Base-by-base conservation (phyloP, 2,113 vertebrate species). In the Perca flavescens region DNA sequence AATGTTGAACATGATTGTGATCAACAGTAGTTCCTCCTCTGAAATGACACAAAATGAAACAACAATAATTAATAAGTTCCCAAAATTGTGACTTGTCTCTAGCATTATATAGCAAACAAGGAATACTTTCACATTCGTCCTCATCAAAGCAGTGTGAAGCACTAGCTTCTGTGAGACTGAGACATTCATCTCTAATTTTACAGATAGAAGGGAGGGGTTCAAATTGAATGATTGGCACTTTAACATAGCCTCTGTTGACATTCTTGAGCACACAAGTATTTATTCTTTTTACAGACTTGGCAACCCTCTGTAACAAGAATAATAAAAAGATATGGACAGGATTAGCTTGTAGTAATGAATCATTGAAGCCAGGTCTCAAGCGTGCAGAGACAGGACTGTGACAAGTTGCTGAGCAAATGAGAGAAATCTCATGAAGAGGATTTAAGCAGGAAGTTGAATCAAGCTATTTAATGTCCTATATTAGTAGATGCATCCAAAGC, bases 1-100 rank as follows among this genome's bases (percentile, higher is more conserved):
- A 76, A 53, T 58, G 13, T 65, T 80, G 14, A 60, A 78, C 68
- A 62, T 34, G 19, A 19, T 54, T 63, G 22, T 13, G n/a, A 75
- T 62, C 17, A 57, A 25, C 80, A 52, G 25, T 2, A 47, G 54
- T 40, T 72, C 11, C 12, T 58, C 14, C 2, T 63, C 8, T 47
- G 16, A 76, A 56, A 40, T 15, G 19, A 22, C 56, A 15, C 14
- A 3, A 12, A 43, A 56, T 10, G 15, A 4, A 68, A 49, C 4
- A n/a, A 19, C 11, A 5, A 16, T 22, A 58, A 74, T 73, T 69
- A 56, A 74, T 49, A 47, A 80, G 12, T 34, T 21, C 31, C 46
- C 3, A 15, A 15, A 47, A 47, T 36, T 46, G 10, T 31, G 22
- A 74, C 10, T 4, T 63, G 43, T 16, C 2, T 64, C 2, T 7